Base-by-base conservation (phyloP, 1,140 invertebrate genomes). In the Caenorhabditis elegans region DNA sequence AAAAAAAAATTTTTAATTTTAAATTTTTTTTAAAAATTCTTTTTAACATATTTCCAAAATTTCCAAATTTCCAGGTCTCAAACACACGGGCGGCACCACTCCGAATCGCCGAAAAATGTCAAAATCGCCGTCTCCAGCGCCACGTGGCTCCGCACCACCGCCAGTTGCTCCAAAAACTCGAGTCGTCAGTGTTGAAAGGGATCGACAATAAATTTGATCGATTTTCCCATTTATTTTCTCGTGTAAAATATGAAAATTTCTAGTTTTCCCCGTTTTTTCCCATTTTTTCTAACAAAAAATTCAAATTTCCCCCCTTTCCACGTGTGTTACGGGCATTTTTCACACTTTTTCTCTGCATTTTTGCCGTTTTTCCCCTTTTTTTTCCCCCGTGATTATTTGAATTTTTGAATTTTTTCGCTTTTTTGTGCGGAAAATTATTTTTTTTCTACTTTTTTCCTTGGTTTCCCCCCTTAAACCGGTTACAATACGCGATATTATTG, bases 131-230 rank as follows among this genome's bases (percentile, higher is more conserved):
- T 70, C 51, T 11, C 82, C 82, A 8, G 76, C 76, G 26, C 47
- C 39, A 26, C 36, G 76, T 26, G 46, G 15, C 55, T 28, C 46
- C 26, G 70, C 34, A 26, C 80, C 83, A 26, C 80, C 83, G 11
- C 78, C 83, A 55, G 76, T 75, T 19, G 80, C 80, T 24, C 81
- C 76, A 0, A 83, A 83, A 36, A 83, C 76, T 1, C 22, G 82
- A 47, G 78, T 79, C 5, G 55, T 79, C 17, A 39, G 31, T 19
- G 77, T 83, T 5, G 78, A 83, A 17, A 43, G 82, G 13, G 82
- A 83, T 76, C 76, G 82, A 34, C 70, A 77, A 39, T 82, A 65
- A 55, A n/a, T n/a, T n/a, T n/a, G n/a, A n/a, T n/a, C n/a, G n/a
- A n/a, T n/a, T n/a, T 31, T 47, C 36, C 34, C 15, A 0, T 13